These are phyloP conservation scores for Dendrocopos noguchii DNA, from an alignment of 2,113 vertebrate species.

Conservation along the genomic window DNA sequence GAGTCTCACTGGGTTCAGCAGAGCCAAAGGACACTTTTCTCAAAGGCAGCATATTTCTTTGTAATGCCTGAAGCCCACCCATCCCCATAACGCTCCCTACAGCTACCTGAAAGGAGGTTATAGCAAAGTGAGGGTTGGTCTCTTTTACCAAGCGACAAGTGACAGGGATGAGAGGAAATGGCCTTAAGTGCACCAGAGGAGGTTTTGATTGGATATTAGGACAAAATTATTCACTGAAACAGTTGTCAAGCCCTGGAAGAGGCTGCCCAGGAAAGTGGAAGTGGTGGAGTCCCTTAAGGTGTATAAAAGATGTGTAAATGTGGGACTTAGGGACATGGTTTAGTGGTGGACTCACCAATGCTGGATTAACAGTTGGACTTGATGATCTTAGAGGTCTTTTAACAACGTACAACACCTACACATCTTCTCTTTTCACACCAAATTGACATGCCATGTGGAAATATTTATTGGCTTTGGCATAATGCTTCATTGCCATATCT, in stretches of 20 bases:
- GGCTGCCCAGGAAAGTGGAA: not conserved
- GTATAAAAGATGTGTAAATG: not conserved
- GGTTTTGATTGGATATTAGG: not conserved
- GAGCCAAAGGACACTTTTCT: not conserved
- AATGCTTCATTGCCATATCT: not conserved
- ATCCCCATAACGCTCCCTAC: not conserved
- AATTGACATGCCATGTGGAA: not conserved
- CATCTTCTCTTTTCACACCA: not conserved
- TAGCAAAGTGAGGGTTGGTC: rapidly evolving
- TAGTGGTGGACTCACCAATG: not conserved
- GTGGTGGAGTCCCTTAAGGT: not conserved
- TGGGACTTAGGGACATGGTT: not conserved
- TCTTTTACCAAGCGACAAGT: not conserved
- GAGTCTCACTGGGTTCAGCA: not conserved
- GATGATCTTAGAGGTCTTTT: not conserved
- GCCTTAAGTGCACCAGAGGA: not conserved
- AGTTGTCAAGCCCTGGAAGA: not conserved
- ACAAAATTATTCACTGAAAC: not conserved
- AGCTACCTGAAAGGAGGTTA: not conserved
- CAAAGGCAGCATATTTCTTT: not conserved
- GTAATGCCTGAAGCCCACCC: not conserved
- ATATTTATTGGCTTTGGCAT: not conserved
- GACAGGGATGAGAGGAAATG: not conserved
- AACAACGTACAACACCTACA: not conserved
- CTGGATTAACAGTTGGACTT: not conserved